Evolutionary conservation across 2,797 vertebrate genomes (phyloP).

Genomic region (Sarcophilus harrisii): DNA sequence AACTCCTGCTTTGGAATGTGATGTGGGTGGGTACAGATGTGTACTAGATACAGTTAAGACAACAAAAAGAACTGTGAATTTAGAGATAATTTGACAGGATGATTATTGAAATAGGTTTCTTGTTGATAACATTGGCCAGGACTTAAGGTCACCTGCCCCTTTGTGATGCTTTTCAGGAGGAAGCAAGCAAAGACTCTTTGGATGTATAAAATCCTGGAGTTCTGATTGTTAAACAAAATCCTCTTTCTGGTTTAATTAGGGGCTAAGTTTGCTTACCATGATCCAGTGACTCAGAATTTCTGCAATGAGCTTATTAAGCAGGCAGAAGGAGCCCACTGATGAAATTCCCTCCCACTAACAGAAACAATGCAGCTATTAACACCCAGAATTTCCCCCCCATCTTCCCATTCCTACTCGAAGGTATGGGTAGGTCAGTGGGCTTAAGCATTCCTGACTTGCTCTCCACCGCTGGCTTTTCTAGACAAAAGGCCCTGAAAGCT

Average conservation of each 20-base stretch:
- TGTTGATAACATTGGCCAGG: background rate
- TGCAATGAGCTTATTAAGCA: slow-evolving; percentile 57
- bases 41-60: too few relatives aligned
- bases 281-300: background rate
- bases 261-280: slow-evolving; percentile 58
- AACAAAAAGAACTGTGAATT: background rate
- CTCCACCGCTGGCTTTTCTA: background rate
- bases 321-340: background rate
- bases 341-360: background rate
- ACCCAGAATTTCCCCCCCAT: slow-evolving; percentile 10
- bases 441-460: background rate
- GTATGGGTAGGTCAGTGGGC: background rate
- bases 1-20: background rate
- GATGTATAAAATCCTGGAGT: background rate
- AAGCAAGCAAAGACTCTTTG: background rate
- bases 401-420: background rate
- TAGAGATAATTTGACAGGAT: background rate
- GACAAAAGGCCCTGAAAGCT: slow-evolving; percentile 27
- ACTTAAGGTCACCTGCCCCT: background rate
- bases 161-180: background rate
- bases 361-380: background rate
- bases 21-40: background rate
- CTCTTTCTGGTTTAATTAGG: background rate
- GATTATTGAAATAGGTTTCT: background rate
- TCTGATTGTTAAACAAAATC: slow-evolving; percentile 64